Conservation (phyloP, 2,888 invertebrate genomes). For the Sphecodes monilicornis region DNA sequence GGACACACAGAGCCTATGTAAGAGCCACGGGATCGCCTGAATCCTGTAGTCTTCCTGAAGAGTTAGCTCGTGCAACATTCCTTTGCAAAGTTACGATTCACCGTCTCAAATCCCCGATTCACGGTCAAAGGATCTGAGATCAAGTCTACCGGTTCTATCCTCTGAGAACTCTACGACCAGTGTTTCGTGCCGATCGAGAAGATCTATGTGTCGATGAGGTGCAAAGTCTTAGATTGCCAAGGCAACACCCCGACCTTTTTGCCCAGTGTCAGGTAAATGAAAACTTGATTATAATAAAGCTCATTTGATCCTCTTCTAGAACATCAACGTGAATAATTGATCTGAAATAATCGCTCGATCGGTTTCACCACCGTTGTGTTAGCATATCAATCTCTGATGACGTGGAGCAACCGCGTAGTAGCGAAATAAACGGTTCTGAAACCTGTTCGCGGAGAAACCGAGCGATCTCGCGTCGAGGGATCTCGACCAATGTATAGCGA, state of each 20-base stretch:
- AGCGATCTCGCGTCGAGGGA: not conserved
- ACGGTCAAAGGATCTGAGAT: not conserved
- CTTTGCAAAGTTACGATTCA: not conserved
- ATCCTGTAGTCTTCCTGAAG: slow-evolving; percentile 73
- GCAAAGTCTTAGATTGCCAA: slow-evolving; percentile 83
- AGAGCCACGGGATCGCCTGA: slow-evolving; percentile 71
- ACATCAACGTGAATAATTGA: not conserved
- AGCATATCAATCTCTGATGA: not conserved
- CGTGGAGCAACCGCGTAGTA: not conserved
- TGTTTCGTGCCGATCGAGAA: slow-evolving; percentile 45
- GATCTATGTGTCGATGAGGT: slow-evolving; percentile 83
- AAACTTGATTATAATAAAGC: too few species aligned
- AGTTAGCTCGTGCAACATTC: slow-evolving; percentile 13
- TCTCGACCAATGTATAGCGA: not conserved
- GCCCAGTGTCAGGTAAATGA: slow-evolving; percentile 81
- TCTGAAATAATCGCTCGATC: not conserved
- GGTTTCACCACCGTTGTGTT: not conserved
- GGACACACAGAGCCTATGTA: slow-evolving; percentile 69
- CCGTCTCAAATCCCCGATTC: not conserved
- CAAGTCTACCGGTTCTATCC: not conserved
- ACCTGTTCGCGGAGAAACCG: not conserved
- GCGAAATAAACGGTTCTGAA: not conserved
- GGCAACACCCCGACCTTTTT: slow-evolving; percentile 83
- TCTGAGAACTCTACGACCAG: not conserved
- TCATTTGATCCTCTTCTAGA: not conserved